phyloP scores from a whole-genome alignment of 2,888 invertebrate genomes.

The Lasioglossum leucozonium region DNA sequence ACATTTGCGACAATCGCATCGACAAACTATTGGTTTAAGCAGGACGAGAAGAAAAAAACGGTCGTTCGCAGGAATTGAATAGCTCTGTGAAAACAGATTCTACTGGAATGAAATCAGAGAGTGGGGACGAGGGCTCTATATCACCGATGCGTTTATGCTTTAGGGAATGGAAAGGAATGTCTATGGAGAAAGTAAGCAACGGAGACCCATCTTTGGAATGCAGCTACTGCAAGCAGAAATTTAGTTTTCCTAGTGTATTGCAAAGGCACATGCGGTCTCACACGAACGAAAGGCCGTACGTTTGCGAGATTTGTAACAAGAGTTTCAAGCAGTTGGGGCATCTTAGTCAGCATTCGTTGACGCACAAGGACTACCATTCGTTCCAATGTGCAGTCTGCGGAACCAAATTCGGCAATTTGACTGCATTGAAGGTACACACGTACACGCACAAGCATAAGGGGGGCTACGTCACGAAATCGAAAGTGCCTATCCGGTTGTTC shows the following conservation, averaged over 20 bases:
- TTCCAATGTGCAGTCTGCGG: slow-evolving; percentile 75
- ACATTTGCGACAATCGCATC: slow-evolving; percentile 72
- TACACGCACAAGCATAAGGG: slow-evolving; percentile 70
- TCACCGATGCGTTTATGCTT: slow-evolving; percentile 18
- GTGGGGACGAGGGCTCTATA: slow-evolving; percentile 1
- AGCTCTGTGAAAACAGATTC: neutral
- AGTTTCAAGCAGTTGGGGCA: slow-evolving; percentile 80
- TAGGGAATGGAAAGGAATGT: slow-evolving; percentile 26
- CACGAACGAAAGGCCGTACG: slow-evolving; percentile 78
- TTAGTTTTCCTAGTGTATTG: slow-evolving; percentile 78
- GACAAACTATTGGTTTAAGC: slow-evolving; percentile 29
- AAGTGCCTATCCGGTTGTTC: slow-evolving; percentile 73
- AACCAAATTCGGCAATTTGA: slow-evolving; percentile 73
- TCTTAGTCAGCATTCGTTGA: slow-evolving; percentile 77
- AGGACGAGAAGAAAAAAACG: slow-evolving; percentile 30
- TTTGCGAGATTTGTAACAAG: slow-evolving; percentile 77
- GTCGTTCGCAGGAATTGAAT: slow-evolving; percentile 20
- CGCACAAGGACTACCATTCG: slow-evolving; percentile 77
- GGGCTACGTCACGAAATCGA: slow-evolving; percentile 46
- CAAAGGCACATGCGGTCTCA: slow-evolving; percentile 79
- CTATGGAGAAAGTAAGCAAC: slow-evolving; percentile 44
- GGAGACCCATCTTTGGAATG: slow-evolving; percentile 70
- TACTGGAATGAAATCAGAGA: neutral
- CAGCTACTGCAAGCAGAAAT: slow-evolving; percentile 76
- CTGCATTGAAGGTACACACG: slow-evolving; percentile 73